Percentiles rank a stretch among this genome's conserved stretches.
These are phyloP conservation scores for Suricata suricatta DNA, from an alignment of 2,113 vertebrate genomes.

Conservation along the genomic window DNA sequence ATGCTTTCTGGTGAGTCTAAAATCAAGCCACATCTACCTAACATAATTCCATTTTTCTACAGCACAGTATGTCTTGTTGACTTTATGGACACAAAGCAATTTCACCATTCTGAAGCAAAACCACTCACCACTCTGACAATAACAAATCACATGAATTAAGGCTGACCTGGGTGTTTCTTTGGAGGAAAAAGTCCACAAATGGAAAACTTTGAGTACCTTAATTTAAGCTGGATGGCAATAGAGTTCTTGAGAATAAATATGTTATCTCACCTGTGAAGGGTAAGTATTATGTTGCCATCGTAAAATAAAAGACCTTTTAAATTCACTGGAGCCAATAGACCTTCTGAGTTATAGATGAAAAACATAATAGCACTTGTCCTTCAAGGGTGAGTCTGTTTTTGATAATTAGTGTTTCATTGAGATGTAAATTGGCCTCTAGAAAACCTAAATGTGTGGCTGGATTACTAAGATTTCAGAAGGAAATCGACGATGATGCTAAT, in stretches of 20 bases:
- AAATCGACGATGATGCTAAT: constrained; percentile 7
- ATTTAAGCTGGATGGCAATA: constrained; percentile 59
- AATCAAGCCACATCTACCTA: constrained; percentile 73
- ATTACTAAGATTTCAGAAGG: constrained; percentile 19
- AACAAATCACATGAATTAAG: constrained; percentile 74
- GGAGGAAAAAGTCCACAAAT: constrained; percentile 53
- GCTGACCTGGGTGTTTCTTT: constrained; percentile 54
- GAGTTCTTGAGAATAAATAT: constrained; percentile 62
- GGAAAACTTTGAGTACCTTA: constrained; percentile 66
- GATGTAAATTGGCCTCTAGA: constrained; percentile 4
- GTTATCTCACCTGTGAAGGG: constrained; percentile 44
- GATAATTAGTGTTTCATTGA: constrained; percentile 44
- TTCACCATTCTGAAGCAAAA: constrained; percentile 74
- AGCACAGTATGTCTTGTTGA: constrained; percentile 75
- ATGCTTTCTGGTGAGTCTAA: constrained; percentile 70
- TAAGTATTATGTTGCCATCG: constrained; percentile 58
- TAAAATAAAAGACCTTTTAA: constrained; percentile 62
- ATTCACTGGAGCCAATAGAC: not conserved
- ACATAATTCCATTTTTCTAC: constrained; percentile 76
- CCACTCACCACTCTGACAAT: constrained; percentile 69
- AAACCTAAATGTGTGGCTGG: constrained; percentile 39
- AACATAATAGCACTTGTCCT: constrained; percentile 28
- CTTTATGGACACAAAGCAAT: constrained; percentile 77
- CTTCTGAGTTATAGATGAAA: not conserved
- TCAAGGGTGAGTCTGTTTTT: constrained; percentile 41